Conservation (phyloP, 2,797 vertebrate genomes). For the Molossus alvarezi region DNA sequence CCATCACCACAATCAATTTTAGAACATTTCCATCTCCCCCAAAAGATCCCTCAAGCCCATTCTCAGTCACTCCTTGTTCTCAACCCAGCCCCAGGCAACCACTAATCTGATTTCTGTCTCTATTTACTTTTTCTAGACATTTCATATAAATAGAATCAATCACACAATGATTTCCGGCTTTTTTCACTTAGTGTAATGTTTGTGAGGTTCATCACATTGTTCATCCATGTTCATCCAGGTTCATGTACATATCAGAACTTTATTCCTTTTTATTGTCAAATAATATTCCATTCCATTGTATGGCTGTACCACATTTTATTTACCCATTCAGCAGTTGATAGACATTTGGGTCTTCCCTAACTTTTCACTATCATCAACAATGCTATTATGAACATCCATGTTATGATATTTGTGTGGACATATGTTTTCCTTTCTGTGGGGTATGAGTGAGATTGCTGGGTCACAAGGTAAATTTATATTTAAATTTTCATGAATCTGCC, state of each 20-base stretch:
- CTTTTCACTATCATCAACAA: not conserved
- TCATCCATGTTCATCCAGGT: not conserved
- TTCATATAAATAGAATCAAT: not conserved
- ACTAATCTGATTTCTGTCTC: not conserved
- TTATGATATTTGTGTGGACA: not conserved
- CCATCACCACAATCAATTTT: not conserved
- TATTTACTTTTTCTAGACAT: not conserved
- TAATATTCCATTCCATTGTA: not conserved
- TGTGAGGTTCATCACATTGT: not conserved
- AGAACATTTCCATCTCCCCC: not conserved
- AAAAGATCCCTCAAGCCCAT: not conserved
- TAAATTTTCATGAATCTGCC: not conserved
- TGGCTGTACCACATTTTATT: not conserved
- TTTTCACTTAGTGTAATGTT: not conserved
- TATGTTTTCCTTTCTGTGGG: not conserved
- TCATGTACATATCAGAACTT: not conserved
- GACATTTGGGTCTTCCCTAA: not conserved
- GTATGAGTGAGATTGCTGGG: not conserved
- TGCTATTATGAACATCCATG: not conserved
- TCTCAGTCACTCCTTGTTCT: not conserved
- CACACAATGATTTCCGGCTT: not conserved
- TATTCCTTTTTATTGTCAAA: constrained; percentile 12
- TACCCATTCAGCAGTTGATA: not conserved
- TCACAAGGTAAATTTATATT: not conserved
- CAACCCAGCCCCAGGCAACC: not conserved